phyloP scores from a whole-genome alignment of 2,113 vertebrate genomes.

The Orthochromis malagaraziensis region DNA sequence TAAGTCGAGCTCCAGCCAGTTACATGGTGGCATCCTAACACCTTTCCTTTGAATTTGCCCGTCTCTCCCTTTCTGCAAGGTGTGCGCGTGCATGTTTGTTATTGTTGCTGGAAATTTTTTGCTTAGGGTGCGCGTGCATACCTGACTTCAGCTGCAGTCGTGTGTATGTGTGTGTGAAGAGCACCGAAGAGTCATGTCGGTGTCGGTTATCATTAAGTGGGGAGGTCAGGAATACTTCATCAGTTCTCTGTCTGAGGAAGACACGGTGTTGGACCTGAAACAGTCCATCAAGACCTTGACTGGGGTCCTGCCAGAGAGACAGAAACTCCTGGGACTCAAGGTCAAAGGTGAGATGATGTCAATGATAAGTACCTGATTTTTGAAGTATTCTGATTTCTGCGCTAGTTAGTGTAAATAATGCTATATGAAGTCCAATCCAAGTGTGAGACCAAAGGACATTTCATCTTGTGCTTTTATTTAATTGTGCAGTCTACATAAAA shows the following conservation, averaged over 20 bases:
- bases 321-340: slow-evolving; percentile 94
- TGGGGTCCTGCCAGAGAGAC: slow-evolving; percentile 93
- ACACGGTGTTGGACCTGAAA: slow-evolving; percentile 94
- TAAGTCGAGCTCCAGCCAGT: neutral
- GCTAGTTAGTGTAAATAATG: neutral
- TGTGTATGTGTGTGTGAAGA: slow-evolving; percentile 28
- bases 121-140: neutral
- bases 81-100: neutral
- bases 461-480: neutral
- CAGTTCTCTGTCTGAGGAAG: slow-evolving; percentile 92
- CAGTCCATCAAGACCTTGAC: slow-evolving; percentile 95
- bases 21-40: neutral
- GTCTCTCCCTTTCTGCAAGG: neutral
- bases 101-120: neutral
- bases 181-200: slow-evolving; percentile 75
- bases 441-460: neutral
- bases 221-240: slow-evolving; percentile 96
- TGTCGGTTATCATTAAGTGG: slow-evolving; percentile 99
- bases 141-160: neutral
- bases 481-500: neutral
- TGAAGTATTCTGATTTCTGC: neutral
- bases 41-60: neutral
- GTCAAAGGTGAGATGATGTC: slow-evolving; percentile 82
- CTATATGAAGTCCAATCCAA: neutral
- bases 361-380: neutral